Percentiles rank a stretch among this genome's conserved stretches.
Evolutionary conservation across 2,888 invertebrate genomes (phyloP).

Genomic region (Polydesmus complanatus): DNA sequence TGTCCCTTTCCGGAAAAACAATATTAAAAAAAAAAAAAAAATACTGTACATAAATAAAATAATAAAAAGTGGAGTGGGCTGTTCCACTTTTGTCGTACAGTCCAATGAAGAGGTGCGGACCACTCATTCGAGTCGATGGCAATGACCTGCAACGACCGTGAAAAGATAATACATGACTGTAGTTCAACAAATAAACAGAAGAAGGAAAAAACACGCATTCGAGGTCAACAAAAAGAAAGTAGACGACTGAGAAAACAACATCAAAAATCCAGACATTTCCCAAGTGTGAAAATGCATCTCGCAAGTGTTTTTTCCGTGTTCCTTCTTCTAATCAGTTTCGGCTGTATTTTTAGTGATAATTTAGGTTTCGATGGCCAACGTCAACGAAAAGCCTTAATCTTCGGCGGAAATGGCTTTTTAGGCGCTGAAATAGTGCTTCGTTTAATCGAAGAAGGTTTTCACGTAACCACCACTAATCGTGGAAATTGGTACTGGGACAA

Average conservation of each 20-base stretch:
- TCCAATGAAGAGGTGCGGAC: neutral
- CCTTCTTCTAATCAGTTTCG: neutral
- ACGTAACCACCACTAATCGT: conserved; percentile 32
- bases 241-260: neutral
- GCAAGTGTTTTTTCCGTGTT: neutral
- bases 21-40: too few species aligned
- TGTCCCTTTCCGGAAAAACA: too few species aligned
- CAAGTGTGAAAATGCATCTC: too few species aligned
- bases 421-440: conserved; percentile 31
- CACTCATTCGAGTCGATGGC: neutral
- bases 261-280: too few species aligned
- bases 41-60: too few species aligned
- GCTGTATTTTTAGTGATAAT: too few species aligned
- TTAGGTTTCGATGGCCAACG: neutral
- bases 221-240: neutral
- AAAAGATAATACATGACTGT: neutral
- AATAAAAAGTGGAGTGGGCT: too few species aligned
- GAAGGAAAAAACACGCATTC: neutral
- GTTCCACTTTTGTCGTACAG: neutral
- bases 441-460: conserved; percentile 27
- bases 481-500: conserved; percentile 37
- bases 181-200: neutral
- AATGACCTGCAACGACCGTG: conserved; percentile 13
- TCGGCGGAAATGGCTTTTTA: conserved; percentile 38
- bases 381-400: conserved; percentile 25